Base-by-base conservation (phyloP, 2,888 invertebrate species). In the Eurois occulta region DNA sequence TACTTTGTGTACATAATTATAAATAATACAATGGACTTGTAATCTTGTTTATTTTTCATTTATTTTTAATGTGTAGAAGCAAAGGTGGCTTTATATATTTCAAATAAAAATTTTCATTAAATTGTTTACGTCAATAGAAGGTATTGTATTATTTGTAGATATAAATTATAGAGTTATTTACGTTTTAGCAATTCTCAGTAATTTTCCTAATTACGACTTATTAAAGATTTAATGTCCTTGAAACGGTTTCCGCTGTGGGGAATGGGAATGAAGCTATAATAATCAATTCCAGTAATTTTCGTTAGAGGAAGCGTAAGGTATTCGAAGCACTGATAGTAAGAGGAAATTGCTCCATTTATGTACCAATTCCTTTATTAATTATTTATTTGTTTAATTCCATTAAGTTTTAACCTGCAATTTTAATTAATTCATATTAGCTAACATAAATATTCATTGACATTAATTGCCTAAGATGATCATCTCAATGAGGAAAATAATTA, bases 1-100 rank as follows among this genome's bases (percentile, higher is more conserved):
- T 78, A 78, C 64, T 46, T 80, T 72, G 73, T 71, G 13, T 32
- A 28, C 52, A 48, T 75, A 35, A 35, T 35, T 35, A 43, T 69
- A 73, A 69, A 72, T 72, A 70, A 41, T 70, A 78, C 75, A 75
- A 75, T 77, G n/a, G 41, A 64, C 74, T 64, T 68, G 67, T 72
- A 62, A 78, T 78, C 62, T 41, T 64, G 46, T 77, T 70, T 74
- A 35, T 28, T 18, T 64, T 73, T 46, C 67, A 69, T 73, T 78
- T 65, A 43, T 73, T 67, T 75, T 66, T 32, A 64, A 38, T 64
- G 1, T 52, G 11, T 24, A 16, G n/a, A n/a, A n/a, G n/a, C n/a
- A n/a, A n/a, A n/a, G 18, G 43, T 35, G 28, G 10, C 8, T 67
- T 55, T 28, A 46, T 18, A 18, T 0, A 41, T n/a, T 41, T 77